These are phyloP conservation scores for Abrostola tripartita DNA, from an alignment of 2,888 invertebrate genomes.

Conservation along the genomic window DNA sequence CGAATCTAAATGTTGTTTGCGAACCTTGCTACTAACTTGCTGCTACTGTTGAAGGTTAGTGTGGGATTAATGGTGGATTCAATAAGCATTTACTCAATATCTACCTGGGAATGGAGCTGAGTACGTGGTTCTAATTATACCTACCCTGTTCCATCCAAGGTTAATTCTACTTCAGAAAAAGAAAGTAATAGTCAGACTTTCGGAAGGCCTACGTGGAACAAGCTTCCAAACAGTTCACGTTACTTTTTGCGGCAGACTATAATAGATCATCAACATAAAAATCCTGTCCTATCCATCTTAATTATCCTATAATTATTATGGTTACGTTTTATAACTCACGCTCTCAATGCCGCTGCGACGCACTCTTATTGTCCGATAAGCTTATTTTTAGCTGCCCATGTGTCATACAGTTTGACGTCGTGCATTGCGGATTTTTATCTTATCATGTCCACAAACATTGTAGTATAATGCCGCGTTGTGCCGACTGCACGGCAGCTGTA, in stretches of 20 bases:
- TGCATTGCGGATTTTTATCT: slow-evolving; percentile 67
- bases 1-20: slow-evolving; percentile 1
- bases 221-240: too few species aligned
- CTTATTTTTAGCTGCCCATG: slow-evolving; percentile 58
- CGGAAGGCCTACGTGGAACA: too few species aligned
- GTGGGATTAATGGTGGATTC: neutral
- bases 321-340: slow-evolving; percentile 36
- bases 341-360: slow-evolving; percentile 21
- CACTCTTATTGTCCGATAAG: slow-evolving; percentile 49
- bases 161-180: too few species aligned
- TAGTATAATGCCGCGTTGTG: slow-evolving; percentile 46
- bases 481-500: slow-evolving; percentile 25
- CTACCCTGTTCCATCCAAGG: too few species aligned
- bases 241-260: too few species aligned
- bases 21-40: neutral
- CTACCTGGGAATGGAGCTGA: too few species aligned
- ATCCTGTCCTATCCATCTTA: too few species aligned
- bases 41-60: neutral
- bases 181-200: too few species aligned
- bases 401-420: slow-evolving; percentile 49
- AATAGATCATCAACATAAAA: too few species aligned
- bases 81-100: too few species aligned
- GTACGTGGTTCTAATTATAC: too few species aligned
- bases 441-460: slow-evolving; percentile 58
- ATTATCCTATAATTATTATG: slow-evolving; percentile 20